Conservation (phyloP, 2,113 vertebrate genomes). For the Rostratula benghalensis region DNA sequence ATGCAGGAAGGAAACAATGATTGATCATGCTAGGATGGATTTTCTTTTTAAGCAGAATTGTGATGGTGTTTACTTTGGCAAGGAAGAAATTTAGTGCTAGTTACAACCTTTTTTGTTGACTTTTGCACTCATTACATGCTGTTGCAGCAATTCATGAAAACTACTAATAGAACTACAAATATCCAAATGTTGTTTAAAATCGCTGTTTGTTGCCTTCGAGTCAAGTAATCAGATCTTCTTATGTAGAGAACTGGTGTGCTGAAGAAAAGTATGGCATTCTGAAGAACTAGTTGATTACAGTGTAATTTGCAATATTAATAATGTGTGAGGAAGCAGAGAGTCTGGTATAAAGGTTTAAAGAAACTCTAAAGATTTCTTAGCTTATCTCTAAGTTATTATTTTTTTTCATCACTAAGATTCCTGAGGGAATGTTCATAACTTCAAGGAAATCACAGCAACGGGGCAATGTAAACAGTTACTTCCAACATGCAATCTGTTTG, state of each 20-base stretch:
- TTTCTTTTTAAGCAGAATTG: slow-evolving; percentile 6
- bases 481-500: neutral
- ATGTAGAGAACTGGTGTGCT: neutral
- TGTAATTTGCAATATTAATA: slow-evolving; percentile 14
- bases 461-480: neutral
- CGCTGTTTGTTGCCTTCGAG: slow-evolving; percentile 25
- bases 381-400: slow-evolving; percentile 15
- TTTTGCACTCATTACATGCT: slow-evolving; percentile 50
- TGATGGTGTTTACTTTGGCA: slow-evolving; percentile 42
- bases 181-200: slow-evolving; percentile 44
- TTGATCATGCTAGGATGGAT: neutral
- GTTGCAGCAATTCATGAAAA: neutral
- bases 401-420: slow-evolving; percentile 2
- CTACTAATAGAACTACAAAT: slow-evolving; percentile 39
- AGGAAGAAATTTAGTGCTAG: slow-evolving; percentile 23
- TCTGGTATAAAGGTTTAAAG: neutral
- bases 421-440: neutral
- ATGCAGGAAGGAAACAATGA: neutral
- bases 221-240: slow-evolving; percentile 35
- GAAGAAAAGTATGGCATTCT: neutral
- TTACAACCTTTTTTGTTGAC: slow-evolving; percentile 54
- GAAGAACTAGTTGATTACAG: neutral
- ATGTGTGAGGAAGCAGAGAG: neutral
- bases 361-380: neutral
- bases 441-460: slow-evolving; percentile 12